Evolutionary conservation across 1,140 invertebrate genomes (phyloP).

Genomic region (Parasteatoda tepidariorum): DNA sequence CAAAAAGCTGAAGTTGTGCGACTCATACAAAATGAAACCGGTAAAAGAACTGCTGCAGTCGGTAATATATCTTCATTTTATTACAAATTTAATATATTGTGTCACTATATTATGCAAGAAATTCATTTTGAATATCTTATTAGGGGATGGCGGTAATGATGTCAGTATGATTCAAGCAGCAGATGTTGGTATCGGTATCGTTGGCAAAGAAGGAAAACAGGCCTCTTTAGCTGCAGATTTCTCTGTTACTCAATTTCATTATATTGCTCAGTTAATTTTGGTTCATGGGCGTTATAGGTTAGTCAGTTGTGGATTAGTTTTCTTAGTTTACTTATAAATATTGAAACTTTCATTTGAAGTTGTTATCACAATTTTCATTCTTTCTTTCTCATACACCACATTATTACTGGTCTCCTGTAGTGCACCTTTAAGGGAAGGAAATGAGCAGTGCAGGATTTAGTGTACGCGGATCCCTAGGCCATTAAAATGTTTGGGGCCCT

Average conservation of each 20-base stretch:
- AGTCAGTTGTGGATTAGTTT: background rate
- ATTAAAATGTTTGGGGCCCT: too few relatives aligned
- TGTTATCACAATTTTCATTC: background rate
- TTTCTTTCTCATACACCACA: background rate
- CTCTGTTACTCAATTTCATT: slow-evolving; percentile 92
- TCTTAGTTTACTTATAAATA: background rate
- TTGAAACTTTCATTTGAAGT: background rate
- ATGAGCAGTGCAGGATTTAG: too few relatives aligned
- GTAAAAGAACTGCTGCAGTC: slow-evolving; percentile 75
- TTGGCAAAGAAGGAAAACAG: slow-evolving; percentile 74
- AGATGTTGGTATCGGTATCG: slow-evolving; percentile 96
- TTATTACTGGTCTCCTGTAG: background rate
- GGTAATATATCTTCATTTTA: slow-evolving; percentile 41
- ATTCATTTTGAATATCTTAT: background rate
- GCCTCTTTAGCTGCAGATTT: slow-evolving; percentile 99
- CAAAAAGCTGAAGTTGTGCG: slow-evolving; percentile 97
- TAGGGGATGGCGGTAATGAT: slow-evolving; percentile 87
- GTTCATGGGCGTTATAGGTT: slow-evolving; percentile 89
- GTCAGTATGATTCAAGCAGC: slow-evolving; percentile 91
- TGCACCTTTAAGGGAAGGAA: too few relatives aligned
- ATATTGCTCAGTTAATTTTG: slow-evolving; percentile 84
- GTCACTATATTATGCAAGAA: background rate
- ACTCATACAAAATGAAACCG: slow-evolving; percentile 89
- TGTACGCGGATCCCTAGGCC: too few relatives aligned
- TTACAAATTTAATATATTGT: background rate